Percentiles rank a stretch among this genome's conserved stretches.
These are phyloP conservation scores for Cotesia congregata DNA, from an alignment of 2,888 invertebrate species.

Conservation along the genomic window DNA sequence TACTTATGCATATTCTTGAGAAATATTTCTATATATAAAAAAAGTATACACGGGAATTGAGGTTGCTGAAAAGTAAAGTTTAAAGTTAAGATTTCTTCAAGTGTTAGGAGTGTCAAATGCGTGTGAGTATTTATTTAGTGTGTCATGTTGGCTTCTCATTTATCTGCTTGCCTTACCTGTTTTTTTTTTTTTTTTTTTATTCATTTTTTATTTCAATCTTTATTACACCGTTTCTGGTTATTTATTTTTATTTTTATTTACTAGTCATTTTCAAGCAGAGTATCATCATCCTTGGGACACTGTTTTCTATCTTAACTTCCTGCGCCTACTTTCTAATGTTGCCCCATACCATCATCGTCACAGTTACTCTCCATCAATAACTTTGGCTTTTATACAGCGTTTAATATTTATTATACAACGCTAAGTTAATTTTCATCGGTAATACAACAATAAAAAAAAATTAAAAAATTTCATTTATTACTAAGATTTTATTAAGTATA, in stretches of 20 bases:
- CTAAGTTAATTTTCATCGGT: neutral
- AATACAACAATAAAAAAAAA: neutral
- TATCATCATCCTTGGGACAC: slow-evolving; percentile 38
- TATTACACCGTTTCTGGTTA: slow-evolving; percentile 21
- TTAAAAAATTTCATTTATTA: neutral
- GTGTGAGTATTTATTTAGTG: neutral
- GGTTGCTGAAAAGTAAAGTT: neutral
- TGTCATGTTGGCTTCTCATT: neutral
- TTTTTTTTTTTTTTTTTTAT: slow-evolving; percentile 17
- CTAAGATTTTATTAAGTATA: neutral
- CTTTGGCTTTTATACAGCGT: slow-evolving; percentile 3
- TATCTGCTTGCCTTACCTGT: neutral
- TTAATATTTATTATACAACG: neutral
- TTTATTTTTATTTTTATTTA: slow-evolving; percentile 11
- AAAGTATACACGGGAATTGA: slow-evolving; percentile 7
- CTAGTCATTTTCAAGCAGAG: slow-evolving; percentile 31
- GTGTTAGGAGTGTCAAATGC: slow-evolving; percentile 7
- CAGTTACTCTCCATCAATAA: slow-evolving; percentile 40
- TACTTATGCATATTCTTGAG: slow-evolving; percentile 10
- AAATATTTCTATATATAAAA: slow-evolving; percentile 18
- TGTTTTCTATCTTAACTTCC: slow-evolving; percentile 34
- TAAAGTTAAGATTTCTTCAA: neutral
- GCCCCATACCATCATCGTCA: slow-evolving; percentile 32
- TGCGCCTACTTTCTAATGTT: slow-evolving; percentile 43
- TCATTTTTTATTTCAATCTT: neutral